Base-by-base conservation (phyloP, 2,888 invertebrate genomes). In the Mycalesis mineus region DNA sequence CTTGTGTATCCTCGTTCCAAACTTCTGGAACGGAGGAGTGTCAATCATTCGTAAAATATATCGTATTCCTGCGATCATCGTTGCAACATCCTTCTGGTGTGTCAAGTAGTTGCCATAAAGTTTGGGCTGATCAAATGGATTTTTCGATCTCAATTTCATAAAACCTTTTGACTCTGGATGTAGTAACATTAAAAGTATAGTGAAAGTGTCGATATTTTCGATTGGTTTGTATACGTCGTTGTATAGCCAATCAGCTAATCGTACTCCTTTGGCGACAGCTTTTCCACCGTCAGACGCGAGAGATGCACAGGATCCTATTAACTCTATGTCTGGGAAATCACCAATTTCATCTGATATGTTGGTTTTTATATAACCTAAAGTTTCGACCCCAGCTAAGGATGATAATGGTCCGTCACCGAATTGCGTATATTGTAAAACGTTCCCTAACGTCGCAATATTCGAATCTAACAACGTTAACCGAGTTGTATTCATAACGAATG, bases 71-170 rank as follows among this genome's bases (percentile, higher is more conserved):
- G 93, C 92, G 45, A 93, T 75, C 67, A 93, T 76, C 0, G 91
- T 88, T 17, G 86, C 86, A 0, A 92, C 73, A 65, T 95, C 95
- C 55, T 90, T 79, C 7, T 87, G 87, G 49, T 93, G 88, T 1
- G 91, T 87, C 63, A 95, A 90, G 72, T 95, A 95, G 77, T 95
- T 94, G 0, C 95, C 94, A 68, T 94, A 92, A 57, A 96, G 90
- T 31, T 91, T 80, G 0, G 95, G 95, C 56, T 91, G 88, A 13
- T 92, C 91, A 56, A 91, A 85, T 0, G 95, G 95, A 78, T 95
- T 91, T 6, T 72, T 83, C 0, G 93, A 92, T 60, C 91, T 86
- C 6, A 96, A 80, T 66, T 88, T 91, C 44, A 96, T 71, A 64
- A 88, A 83, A 0, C 96, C 96, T 50, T 88, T 86, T 28, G 94